Percentiles rank a stretch among this genome's conserved stretches.
These are phyloP conservation scores for Machaerirhynchus nigripectus DNA, from an alignment of 2,113 vertebrate genomes.

Conservation along the genomic window DNA sequence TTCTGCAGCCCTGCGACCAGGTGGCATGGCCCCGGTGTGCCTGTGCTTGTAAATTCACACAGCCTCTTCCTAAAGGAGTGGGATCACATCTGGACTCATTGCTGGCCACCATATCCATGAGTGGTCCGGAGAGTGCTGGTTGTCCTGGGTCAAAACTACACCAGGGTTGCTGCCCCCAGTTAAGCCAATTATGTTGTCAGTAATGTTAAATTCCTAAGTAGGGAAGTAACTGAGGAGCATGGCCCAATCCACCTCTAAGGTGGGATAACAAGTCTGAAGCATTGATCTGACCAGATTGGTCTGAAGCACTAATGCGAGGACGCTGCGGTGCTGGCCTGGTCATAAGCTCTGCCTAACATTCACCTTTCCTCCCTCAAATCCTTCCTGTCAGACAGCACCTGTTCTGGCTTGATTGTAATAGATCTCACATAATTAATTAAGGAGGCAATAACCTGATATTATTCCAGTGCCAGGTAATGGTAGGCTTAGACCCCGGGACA, in stretches of 20 bases:
- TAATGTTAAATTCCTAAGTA: neutral
- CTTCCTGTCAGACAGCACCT: neutral
- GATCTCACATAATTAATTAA: neutral
- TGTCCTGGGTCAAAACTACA: neutral
- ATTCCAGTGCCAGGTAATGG: neutral
- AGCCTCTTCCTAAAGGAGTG: neutral
- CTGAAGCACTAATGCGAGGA: neutral
- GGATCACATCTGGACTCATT: neutral
- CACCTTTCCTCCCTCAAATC: neutral
- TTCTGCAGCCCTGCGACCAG: neutral
- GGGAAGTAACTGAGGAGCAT: fast-evolving
- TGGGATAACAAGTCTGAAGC: neutral
- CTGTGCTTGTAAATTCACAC: neutral
- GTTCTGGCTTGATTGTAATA: neutral
- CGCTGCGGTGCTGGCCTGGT: neutral
- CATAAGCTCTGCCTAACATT: neutral
- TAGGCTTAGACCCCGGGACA: neutral
- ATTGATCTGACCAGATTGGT: neutral
- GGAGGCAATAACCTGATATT: neutral
- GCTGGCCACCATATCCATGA: neutral
- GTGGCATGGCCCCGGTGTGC: neutral
- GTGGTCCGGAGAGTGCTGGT: neutral
- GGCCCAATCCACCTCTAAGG: neutral
- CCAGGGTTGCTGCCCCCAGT: fast-evolving
- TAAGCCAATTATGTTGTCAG: neutral